These are phyloP conservation scores for Molossus molossus DNA, from an alignment of 2,797 vertebrate genomes.

Conservation along the genomic window DNA sequence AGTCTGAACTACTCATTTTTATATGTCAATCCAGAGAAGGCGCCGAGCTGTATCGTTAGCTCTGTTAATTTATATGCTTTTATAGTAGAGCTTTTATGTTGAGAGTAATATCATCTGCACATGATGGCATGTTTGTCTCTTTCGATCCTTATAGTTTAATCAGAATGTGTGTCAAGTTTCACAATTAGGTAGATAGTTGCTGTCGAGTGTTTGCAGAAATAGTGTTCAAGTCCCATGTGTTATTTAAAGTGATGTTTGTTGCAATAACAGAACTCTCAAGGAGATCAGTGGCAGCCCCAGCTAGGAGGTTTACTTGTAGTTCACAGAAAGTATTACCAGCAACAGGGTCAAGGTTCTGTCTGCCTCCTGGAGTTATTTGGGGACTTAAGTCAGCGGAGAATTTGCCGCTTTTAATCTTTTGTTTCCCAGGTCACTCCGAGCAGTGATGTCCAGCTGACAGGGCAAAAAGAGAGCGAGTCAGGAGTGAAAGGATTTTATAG, in stretches of 20 bases:
- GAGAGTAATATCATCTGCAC: neutral
- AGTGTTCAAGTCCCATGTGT: neutral
- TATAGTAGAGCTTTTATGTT: neutral
- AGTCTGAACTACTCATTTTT: neutral
- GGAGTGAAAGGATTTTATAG: neutral
- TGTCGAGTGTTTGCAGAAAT: neutral
- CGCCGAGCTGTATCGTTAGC: neutral
- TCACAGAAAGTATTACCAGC: neutral
- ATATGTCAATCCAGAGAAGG: neutral
- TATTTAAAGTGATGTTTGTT: neutral
- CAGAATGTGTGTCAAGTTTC: conserved; percentile 7
- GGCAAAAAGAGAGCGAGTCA: neutral
- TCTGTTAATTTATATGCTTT: conserved; percentile 38
- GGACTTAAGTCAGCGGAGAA: neutral
- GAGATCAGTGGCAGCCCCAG: neutral
- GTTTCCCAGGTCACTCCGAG: neutral
- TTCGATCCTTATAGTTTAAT: neutral
- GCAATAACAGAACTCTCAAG: neutral
- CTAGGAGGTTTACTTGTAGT: neutral
- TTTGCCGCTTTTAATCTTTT: neutral
- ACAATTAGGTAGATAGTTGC: neutral
- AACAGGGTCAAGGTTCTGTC: neutral
- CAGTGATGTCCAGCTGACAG: neutral
- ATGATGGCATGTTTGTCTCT: conserved; percentile 7
- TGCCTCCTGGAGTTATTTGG: neutral